Base-by-base conservation (phyloP, 2,113 vertebrate genomes). In the Phyllostomus discolor region DNA sequence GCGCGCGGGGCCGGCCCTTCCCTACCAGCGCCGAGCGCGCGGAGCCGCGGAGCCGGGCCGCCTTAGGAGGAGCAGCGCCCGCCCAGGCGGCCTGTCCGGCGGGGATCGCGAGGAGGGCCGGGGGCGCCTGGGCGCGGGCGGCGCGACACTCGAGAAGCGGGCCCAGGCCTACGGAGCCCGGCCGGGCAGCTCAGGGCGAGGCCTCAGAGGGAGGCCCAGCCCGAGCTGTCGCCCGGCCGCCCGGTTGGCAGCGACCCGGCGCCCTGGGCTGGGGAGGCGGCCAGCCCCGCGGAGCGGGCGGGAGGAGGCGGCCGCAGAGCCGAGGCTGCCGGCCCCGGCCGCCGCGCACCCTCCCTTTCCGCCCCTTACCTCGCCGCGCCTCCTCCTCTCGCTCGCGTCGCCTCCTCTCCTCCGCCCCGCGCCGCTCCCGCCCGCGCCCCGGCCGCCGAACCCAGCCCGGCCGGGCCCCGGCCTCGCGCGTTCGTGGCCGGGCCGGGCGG, bases 11-110 rank as follows among this genome's bases (percentile, higher is more conserved):
- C 95, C 97, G 79, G 91, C 97, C 98, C 95, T 98, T 98, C 91
- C 82, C 98, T 95, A 97, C 83, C 97, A 92, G 97, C 97, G 97
- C 98, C 90, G 97, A 98, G 98, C 91, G 72, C 92, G 78, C 96
- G 19, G 73, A 83, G 85, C 94, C 79, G 28, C 50, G 94, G 62
- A 98, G 98, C 98, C 95, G 97, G 98, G 98, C 98, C 98, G 98
- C 98, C 98, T 98, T 88, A 97, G 98, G 98, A 98, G 98, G 98
- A 99, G 98, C 98, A 98, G 98, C 98, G 98, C 98, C 98, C 98
- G 95, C 91, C 88, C 96, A 98, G 98, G 98, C 98, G 73, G 98
- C 98, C 98, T 98, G 98, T 98, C 95, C 75, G 92, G 96, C 89
- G 41, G 82, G 95, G 82, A n/a, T 28, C 59, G 88, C 72, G 26